These are phyloP conservation scores for Amblyornis subalaris DNA, from an alignment of 2,113 vertebrate species.

Conservation along the genomic window DNA sequence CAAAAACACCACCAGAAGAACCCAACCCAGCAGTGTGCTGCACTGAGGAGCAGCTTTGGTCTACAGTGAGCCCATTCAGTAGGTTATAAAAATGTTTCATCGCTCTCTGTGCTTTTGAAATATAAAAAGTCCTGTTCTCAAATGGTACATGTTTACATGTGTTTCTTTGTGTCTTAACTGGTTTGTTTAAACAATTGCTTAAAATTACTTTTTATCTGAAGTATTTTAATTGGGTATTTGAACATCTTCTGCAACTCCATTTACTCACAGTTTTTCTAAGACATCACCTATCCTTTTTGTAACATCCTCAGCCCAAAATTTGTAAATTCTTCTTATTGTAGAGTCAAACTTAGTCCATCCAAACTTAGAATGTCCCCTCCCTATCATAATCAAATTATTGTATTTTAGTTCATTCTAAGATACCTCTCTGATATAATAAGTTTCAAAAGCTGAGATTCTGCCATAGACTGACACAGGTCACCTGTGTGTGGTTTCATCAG, in stretches of 20 bases:
- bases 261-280: background rate
- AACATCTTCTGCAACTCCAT: background rate
- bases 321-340: background rate
- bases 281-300: background rate
- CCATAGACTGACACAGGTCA: accelerated
- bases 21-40: background rate
- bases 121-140: slow-evolving; percentile 44
- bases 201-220: background rate
- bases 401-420: background rate
- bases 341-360: background rate
- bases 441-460: background rate
- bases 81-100: background rate
- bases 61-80: background rate
- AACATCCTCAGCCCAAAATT: background rate
- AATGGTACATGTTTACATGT: background rate
- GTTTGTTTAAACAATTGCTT: background rate
- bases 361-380: background rate
- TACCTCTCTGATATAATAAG: background rate
- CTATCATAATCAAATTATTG: background rate
- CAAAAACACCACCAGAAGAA: background rate
- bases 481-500: accelerated
- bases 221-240: background rate
- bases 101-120: background rate
- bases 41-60: background rate
- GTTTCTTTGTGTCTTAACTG: background rate